Percentiles rank a stretch among this genome's conserved stretches.
Conservation (phyloP, 2,888 invertebrate species). For the Aromia moschata region DNA sequence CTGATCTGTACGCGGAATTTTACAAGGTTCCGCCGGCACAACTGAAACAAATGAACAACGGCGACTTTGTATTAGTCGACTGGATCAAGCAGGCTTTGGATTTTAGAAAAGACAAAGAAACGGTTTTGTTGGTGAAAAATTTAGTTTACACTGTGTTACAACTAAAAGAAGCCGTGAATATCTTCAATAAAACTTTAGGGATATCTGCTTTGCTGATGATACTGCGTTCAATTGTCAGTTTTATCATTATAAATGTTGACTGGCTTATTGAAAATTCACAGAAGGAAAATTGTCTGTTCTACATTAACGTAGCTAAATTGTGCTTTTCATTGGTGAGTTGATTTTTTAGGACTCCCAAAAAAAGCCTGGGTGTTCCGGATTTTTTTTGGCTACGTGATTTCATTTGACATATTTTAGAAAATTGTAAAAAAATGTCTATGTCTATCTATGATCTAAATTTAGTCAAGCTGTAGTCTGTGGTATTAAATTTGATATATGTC, state of each 20-base stretch:
- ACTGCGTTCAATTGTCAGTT: conserved; percentile 1
- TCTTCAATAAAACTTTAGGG: conserved; percentile 22
- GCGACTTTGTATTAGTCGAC: conserved; percentile 30
- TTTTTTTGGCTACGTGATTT: too few species aligned
- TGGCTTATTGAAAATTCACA: neutral
- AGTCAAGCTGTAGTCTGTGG: too few species aligned
- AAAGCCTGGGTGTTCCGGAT: too few species aligned
- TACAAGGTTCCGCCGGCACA: conserved; percentile 32
- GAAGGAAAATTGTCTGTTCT: neutral
- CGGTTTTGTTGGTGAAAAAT: conserved; percentile 7
- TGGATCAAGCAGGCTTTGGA: conserved; percentile 28
- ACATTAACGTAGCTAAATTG: conserved; percentile 5
- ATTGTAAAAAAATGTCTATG: too few species aligned
- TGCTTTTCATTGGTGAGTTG: conserved; percentile 22
- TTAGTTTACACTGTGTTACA: neutral
- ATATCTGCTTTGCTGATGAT: conserved; percentile 12
- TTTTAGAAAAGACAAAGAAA: conserved; percentile 18
- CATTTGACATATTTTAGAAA: too few species aligned
- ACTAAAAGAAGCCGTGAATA: conserved; percentile 15
- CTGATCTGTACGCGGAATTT: conserved; percentile 23
- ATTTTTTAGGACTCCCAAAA: too few species aligned
- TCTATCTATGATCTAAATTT: too few species aligned
- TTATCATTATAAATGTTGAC: conserved; percentile 4
- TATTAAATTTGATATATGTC: too few species aligned
- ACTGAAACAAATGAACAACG: conserved; percentile 25